phyloP scores from a whole-genome alignment of 2,113 vertebrate genomes.

The Capra hircus region DNA sequence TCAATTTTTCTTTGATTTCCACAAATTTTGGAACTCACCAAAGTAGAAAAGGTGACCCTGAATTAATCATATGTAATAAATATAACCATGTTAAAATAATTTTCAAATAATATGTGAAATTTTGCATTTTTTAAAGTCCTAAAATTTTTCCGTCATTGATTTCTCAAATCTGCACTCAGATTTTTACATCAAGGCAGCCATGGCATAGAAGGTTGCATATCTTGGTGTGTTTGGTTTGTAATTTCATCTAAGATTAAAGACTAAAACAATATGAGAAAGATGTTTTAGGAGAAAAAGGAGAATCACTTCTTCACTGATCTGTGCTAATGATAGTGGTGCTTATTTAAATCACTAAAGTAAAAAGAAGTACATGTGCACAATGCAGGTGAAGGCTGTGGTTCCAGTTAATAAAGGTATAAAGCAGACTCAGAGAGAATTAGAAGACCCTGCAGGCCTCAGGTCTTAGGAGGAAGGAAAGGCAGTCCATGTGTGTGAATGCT shows the following conservation, averaged over 20 bases:
- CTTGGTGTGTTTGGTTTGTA: not conserved
- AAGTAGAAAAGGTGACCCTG: not conserved
- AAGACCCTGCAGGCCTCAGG: not conserved
- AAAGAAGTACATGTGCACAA: not conserved
- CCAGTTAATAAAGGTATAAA: not conserved
- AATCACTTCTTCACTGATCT: not conserved
- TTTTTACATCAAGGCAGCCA: slow-evolving; percentile 51
- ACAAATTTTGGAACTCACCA: not conserved
- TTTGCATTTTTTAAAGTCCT: slow-evolving; percentile 47
- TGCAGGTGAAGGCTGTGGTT: not conserved
- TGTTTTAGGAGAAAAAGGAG: not conserved
- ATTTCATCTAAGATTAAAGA: not conserved
- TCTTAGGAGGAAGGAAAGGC: not conserved
- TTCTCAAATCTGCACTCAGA: slow-evolving; percentile 66
- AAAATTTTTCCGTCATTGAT: slow-evolving; percentile 60
- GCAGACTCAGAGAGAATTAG: not conserved
- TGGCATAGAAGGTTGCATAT: not conserved
- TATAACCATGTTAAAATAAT: slow-evolving; percentile 35
- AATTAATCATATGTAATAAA: not conserved
- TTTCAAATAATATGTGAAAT: slow-evolving; percentile 24
- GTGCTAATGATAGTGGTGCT: not conserved
- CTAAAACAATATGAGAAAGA: not conserved
- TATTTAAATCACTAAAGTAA: not conserved
- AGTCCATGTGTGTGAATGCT: not conserved
- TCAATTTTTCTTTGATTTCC: not conserved